Evolutionary conservation across 1,140 invertebrate species (phyloP).

Genomic region (Ridgeia piscesae): DNA sequence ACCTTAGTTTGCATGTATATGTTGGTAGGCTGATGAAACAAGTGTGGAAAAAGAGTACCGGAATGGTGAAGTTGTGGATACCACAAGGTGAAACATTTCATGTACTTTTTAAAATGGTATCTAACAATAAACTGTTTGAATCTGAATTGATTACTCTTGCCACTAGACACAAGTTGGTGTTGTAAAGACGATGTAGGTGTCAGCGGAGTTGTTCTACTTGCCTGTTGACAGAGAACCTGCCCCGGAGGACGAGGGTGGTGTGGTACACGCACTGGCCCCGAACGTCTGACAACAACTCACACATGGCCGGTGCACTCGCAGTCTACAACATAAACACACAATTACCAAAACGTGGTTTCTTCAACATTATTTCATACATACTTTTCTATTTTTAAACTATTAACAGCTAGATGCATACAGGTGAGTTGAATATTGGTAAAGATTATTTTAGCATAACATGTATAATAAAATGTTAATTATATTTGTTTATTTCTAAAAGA

Average conservation of each 20-base stretch:
- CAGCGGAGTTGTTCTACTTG: slow-evolving; percentile 22
- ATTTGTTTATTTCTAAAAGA: no score
- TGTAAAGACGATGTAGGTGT: background rate
- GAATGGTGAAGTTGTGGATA: no score
- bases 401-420: background rate
- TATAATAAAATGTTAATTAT: background rate
- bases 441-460: background rate
- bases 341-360: background rate
- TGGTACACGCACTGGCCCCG: slow-evolving; percentile 68
- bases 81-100: no score
- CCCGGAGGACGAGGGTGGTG: slow-evolving; percentile 66
- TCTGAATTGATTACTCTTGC: background rate
- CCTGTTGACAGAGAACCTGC: slow-evolving; percentile 60
- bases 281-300: slow-evolving; percentile 63
- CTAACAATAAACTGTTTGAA: background rate
- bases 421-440: background rate
- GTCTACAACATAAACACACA: slow-evolving; percentile 51
- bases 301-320: slow-evolving; percentile 65
- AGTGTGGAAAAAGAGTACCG: no score
- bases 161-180: background rate
- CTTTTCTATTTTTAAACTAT: background rate
- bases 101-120: no score
- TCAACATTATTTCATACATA: background rate
- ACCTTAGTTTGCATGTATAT: no score
- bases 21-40: no score